A percentile compares a stretch with the other conserved stretches of the same genome.
Evolutionary conservation across 2,888 invertebrate genomes (phyloP).

Genomic region (Bellardia bayeri): DNA sequence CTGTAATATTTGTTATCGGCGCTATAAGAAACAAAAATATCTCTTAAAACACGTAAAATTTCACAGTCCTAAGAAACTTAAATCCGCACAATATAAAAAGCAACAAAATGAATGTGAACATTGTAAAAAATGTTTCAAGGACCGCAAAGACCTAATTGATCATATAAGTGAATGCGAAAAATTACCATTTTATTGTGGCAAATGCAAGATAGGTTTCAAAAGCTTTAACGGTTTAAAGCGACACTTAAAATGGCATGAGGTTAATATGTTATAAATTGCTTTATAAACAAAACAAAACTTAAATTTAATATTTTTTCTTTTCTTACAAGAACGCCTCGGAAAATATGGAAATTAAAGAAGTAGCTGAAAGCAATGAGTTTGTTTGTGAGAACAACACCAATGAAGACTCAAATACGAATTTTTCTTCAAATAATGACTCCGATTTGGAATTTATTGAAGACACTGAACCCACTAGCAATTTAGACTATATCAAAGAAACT

Average conservation of each 20-base stretch:
- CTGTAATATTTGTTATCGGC: conserved; percentile 76
- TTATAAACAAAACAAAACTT: too few relatives aligned
- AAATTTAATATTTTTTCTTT: too few relatives aligned
- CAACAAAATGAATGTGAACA: conserved; percentile 75
- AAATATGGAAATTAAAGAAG: too few relatives aligned
- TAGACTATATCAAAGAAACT: too few relatives aligned
- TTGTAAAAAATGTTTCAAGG: conserved; percentile 74
- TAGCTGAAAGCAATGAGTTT: too few relatives aligned
- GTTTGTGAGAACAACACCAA: too few relatives aligned
- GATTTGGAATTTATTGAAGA: too few relatives aligned
- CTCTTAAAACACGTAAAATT: too few relatives aligned
- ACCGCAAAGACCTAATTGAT: neutral
- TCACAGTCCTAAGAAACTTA: neutral
- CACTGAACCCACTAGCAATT: too few relatives aligned
- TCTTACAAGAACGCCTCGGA: too few relatives aligned
- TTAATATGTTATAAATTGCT: neutral
- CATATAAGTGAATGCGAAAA: neutral
- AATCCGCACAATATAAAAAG: conserved; percentile 75
- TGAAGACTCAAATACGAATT: too few relatives aligned
- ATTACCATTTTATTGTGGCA: neutral
- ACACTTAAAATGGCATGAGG: neutral
- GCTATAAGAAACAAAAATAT: conserved; percentile 75
- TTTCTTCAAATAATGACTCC: too few relatives aligned
- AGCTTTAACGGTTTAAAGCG: neutral
- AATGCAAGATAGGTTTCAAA: neutral